These are phyloP conservation scores for Trichomalopsis sarcophagae DNA, from an alignment of 1,140 invertebrate genomes.

Conservation along the genomic window DNA sequence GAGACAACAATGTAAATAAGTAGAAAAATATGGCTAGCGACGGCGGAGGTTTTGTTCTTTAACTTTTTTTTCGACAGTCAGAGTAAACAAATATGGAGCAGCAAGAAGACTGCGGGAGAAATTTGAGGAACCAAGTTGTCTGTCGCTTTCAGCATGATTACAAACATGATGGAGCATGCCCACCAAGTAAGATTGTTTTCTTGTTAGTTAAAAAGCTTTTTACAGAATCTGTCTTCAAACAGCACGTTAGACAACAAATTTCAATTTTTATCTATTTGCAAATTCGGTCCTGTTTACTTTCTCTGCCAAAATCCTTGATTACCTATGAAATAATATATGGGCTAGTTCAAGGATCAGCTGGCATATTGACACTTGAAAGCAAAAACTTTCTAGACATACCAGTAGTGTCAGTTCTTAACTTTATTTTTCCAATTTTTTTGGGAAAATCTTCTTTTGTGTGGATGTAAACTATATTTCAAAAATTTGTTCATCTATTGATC, in stretches of 20 bases:
- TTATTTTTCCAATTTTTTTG: neutral
- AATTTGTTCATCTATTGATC: neutral
- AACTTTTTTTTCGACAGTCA: constrained; percentile 36
- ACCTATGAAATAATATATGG: neutral
- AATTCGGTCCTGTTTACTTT: neutral
- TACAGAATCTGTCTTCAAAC: neutral
- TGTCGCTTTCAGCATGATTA: constrained; percentile 68
- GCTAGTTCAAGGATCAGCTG: neutral
- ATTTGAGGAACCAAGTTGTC: constrained; percentile 65
- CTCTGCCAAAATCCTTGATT: neutral
- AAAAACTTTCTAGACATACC: no score
- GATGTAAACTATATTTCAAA: no score
- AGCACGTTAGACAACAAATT: neutral
- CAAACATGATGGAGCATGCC: constrained; percentile 63
- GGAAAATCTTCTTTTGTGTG: no score
- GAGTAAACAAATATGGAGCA: constrained; percentile 63
- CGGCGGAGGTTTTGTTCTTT: constrained; percentile 36
- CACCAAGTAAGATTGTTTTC: constrained; percentile 60
- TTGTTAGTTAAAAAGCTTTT: constrained; percentile 16
- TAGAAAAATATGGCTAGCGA: constrained; percentile 37
- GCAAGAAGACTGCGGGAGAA: constrained; percentile 64
- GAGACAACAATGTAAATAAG: constrained; percentile 48
- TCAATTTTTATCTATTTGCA: neutral
- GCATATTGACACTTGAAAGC: no score
- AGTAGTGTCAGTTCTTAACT: neutral